A percentile compares a stretch with the other conserved stretches of the same genome.
Evolutionary conservation across 2,113 vertebrate species (phyloP).

Genomic region (Sinocyclocheilus maitianheensis): DNA sequence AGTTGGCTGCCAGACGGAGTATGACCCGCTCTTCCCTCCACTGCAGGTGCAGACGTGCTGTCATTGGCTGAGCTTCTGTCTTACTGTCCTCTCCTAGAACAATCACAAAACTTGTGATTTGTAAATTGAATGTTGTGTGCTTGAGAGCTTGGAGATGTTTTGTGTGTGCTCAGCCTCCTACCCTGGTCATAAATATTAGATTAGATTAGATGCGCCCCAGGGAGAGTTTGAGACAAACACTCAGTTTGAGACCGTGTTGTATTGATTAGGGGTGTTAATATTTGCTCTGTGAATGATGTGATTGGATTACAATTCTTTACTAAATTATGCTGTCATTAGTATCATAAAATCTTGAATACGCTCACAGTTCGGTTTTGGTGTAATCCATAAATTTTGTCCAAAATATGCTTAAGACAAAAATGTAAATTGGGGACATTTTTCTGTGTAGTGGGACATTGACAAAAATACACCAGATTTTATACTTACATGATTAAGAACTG

Average conservation of each 20-base stretch:
- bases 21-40: constrained; percentile 80
- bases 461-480: not conserved
- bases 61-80: constrained; percentile 40
- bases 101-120: not conserved
- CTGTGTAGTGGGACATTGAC: not conserved
- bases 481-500: not conserved
- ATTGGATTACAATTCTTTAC: not conserved
- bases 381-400: too few relatives aligned
- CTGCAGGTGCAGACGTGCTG: constrained; percentile 87
- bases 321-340: too few relatives aligned
- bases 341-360: too few relatives aligned
- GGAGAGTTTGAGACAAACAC: not conserved
- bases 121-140: constrained; percentile 8
- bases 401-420: too few relatives aligned
- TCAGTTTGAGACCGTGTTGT: not conserved
- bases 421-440: too few relatives aligned
- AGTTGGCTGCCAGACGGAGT: constrained; percentile 92
- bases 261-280: not conserved
- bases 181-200: not conserved
- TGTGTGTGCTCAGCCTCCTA: not conserved
- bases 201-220: not conserved
- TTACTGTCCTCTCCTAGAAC: constrained; percentile 52
- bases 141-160: not conserved
- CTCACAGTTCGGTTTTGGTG: too few relatives aligned
- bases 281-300: not conserved